Evolutionary conservation across 2,113 vertebrate genomes (phyloP).

Genomic region (Lampris megalopsis): DNA sequence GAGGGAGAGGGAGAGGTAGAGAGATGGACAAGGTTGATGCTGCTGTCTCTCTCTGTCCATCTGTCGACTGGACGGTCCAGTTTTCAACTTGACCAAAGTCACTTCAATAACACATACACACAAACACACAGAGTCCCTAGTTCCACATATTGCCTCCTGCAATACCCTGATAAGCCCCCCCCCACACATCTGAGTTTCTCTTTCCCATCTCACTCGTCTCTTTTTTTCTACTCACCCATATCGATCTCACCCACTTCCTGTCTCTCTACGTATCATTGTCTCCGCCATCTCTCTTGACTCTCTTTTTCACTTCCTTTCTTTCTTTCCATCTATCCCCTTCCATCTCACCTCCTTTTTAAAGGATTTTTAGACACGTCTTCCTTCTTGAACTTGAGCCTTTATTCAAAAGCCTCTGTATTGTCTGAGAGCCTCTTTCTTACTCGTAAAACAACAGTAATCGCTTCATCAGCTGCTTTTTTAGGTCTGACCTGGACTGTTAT

Average conservation of each 20-base stretch:
- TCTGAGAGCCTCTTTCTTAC: too few species aligned
- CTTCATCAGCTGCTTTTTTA: too few species aligned
- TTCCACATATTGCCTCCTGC: slow-evolving; percentile 77
- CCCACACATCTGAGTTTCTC: slow-evolving; percentile 55
- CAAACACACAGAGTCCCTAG: slow-evolving; percentile 64
- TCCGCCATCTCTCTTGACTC: background rate
- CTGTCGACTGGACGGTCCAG: slow-evolving; percentile 67
- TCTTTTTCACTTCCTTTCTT: slow-evolving; percentile 5
- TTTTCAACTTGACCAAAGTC: slow-evolving; percentile 79
- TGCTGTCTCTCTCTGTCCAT: slow-evolving; percentile 60
- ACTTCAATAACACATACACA: slow-evolving; percentile 74
- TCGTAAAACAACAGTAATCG: too few species aligned
- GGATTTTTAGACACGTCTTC: too few species aligned
- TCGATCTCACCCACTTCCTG: slow-evolving; percentile 21
- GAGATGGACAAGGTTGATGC: slow-evolving; percentile 37
- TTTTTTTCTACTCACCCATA: slow-evolving; percentile 36
- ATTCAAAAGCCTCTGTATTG: too few species aligned
- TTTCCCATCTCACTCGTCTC: slow-evolving; percentile 65
- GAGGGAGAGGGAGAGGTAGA: slow-evolving; percentile 15
- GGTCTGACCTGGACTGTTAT: too few species aligned
- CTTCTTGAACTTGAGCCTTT: too few species aligned
- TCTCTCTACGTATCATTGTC: slow-evolving; percentile 1
- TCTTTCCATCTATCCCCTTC: slow-evolving; percentile 5
- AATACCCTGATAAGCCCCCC: slow-evolving; percentile 74
- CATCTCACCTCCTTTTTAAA: background rate